Conservation (phyloP, 2,113 vertebrate species). For the Nesoenas mayeri region DNA sequence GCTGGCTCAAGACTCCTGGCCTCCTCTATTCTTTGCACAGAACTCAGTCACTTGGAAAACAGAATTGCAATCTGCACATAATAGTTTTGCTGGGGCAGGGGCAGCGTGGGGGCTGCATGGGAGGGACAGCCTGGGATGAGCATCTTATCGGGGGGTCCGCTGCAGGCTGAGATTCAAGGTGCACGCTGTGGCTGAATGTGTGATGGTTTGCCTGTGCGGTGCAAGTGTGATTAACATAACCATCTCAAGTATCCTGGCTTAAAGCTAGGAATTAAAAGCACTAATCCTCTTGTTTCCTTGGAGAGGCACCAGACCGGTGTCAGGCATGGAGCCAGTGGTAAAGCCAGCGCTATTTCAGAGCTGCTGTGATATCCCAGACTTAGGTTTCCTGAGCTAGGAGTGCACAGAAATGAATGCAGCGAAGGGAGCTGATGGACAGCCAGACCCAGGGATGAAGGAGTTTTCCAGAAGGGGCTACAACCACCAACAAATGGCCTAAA, state of each 20-base stretch:
- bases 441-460: neutral
- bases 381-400: neutral
- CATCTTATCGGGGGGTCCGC: accelerated
- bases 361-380: neutral
- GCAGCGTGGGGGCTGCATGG: accelerated
- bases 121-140: neutral
- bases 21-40: neutral
- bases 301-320: neutral
- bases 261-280: neutral
- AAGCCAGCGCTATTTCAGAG: neutral
- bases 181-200: accelerated
- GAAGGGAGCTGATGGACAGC: neutral
- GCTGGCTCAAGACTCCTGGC: neutral
- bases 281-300: neutral
- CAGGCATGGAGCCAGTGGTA: neutral
- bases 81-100: neutral
- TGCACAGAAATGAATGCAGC: neutral
- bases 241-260: neutral
- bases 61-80: neutral
- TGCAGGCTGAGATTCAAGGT: neutral
- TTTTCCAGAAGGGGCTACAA: neutral
- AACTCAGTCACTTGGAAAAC: neutral
- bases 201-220: neutral
- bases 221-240: neutral
- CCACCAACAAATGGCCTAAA: neutral